These are phyloP conservation scores for Lacerta bilineata DNA, from an alignment of 2,797 vertebrate species.

Conservation along the genomic window DNA sequence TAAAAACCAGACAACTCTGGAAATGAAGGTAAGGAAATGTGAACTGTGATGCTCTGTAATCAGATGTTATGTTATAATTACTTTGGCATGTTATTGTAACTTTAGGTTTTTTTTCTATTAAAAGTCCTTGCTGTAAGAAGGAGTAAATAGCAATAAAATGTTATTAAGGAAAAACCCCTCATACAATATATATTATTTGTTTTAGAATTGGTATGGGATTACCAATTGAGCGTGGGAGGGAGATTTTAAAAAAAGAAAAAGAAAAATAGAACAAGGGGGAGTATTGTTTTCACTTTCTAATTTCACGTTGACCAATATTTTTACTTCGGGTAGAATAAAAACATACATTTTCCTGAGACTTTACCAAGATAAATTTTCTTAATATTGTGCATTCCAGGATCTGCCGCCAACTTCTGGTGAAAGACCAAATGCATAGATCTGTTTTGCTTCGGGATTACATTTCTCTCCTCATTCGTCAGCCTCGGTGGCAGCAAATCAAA, in stretches of 20 bases:
- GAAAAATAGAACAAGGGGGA: slow-evolving; percentile 48
- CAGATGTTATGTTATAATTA: slow-evolving; percentile 57
- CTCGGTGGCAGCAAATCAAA: slow-evolving; percentile 52
- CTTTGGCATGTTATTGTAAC: slow-evolving; percentile 63
- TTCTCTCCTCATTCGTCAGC: slow-evolving; percentile 41
- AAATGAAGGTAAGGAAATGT: slow-evolving; percentile 29
- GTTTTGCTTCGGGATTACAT: slow-evolving; percentile 60
- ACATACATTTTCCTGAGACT: slow-evolving; percentile 72
- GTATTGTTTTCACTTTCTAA: slow-evolving; percentile 76
- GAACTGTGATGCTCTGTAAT: slow-evolving; percentile 44
- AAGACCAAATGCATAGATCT: slow-evolving; percentile 57
- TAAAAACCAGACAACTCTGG: neutral
- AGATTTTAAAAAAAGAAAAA: slow-evolving; percentile 36
- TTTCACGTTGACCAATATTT: slow-evolving; percentile 74
- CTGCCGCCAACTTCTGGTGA: slow-evolving; percentile 65
- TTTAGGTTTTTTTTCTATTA: slow-evolving; percentile 64
- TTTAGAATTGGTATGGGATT: slow-evolving; percentile 69
- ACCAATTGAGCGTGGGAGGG: slow-evolving; percentile 59
- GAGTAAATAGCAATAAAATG: slow-evolving; percentile 73
- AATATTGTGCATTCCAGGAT: slow-evolving; percentile 71
- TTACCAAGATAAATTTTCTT: slow-evolving; percentile 76
- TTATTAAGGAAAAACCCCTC: slow-evolving; percentile 62
- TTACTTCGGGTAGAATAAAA: slow-evolving; percentile 77
- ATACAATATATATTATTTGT: slow-evolving; percentile 69
- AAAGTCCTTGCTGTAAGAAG: slow-evolving; percentile 61